A percentile compares a stretch with the other conserved stretches of the same genome.
Evolutionary conservation across 1,140 invertebrate genomes (phyloP).

Genomic region (Zeugodacus cucurbitae): DNA sequence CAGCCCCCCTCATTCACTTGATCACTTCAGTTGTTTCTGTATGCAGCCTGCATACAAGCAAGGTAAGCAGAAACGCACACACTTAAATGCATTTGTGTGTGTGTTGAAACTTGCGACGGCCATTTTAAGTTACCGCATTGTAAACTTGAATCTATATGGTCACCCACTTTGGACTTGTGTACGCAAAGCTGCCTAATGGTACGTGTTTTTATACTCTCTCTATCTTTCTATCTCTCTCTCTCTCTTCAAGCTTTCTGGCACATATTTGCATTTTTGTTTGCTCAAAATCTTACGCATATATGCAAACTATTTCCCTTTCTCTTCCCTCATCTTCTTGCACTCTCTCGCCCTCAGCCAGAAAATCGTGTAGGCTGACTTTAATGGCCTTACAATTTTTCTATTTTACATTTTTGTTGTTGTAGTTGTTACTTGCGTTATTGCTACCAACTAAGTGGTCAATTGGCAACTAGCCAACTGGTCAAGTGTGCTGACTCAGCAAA

Average conservation of each 20-base stretch:
- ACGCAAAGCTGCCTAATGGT: neutral
- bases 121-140: neutral
- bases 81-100: too few species aligned
- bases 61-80: too few species aligned
- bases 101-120: too few species aligned
- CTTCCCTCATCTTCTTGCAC: too few species aligned
- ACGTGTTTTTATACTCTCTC: neutral
- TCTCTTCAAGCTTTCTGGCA: too few species aligned
- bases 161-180: neutral
- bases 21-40: too few species aligned
- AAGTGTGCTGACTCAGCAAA: slow-evolving; percentile 33
- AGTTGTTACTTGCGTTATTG: neutral
- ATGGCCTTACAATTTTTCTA: slow-evolving; percentile 2
- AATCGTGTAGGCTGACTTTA: slow-evolving; percentile 23
- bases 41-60: too few species aligned
- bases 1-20: neutral
- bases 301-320: too few species aligned
- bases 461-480: neutral
- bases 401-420: neutral
- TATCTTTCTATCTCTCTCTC: too few species aligned
- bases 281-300: too few species aligned
- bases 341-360: too few species aligned
- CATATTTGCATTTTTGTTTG: too few species aligned
- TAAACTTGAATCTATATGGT: neutral
- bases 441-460: neutral